Base-by-base conservation (phyloP, 2,113 vertebrate genomes). In the Dasyornis broadbenti region DNA sequence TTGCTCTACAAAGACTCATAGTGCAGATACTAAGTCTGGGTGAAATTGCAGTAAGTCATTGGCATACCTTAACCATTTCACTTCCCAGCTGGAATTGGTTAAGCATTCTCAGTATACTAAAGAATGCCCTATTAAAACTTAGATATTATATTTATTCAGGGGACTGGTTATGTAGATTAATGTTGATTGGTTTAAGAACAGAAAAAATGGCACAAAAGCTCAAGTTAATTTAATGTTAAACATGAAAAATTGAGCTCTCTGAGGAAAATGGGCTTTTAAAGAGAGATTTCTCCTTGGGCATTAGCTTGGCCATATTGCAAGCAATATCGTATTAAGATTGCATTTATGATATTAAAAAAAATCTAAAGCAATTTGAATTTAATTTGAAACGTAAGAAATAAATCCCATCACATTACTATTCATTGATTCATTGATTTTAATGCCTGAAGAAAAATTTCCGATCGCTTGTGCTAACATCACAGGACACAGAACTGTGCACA, bases 381-480 rank as follows among this genome's bases (percentile, higher is more conserved):
- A 88, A 92, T 94, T 94, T 84, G 82, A 88, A 95, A 82, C 50
- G 63, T 66, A 86, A 82, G 68, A 79, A 95, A 94, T 89, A 82
- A 93, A 93, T 15, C 33, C 64, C 0, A 0, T 31, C 5, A 2
- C 35, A 60, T 93, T 86, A 86, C 12, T 96, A 76, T 88, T 94
- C 86, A 72, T 90, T 92, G 87, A 92, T 91, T 95, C 81, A 79
- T 71, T 86, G 90, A 73, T 57, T 90, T 47, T 42, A 93, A 86
- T 70, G 92, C 86, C 83, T 66, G 71, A 81, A 96, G 82, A 96
- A 94, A 85, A 47, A 31, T 56, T 66, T 88, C 9, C 1, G 2
- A 78, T 73, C 10, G 4, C 83, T 80, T 83, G 11, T 65, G 57
- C 42, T 77, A 80, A 65, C 47, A 78, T 86, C 60, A 89, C 60